A percentile compares a stretch with the other conserved stretches of the same genome.
These are phyloP conservation scores for Dermochelys coriacea DNA, from an alignment of 2,797 vertebrate species.

Conservation along the genomic window DNA sequence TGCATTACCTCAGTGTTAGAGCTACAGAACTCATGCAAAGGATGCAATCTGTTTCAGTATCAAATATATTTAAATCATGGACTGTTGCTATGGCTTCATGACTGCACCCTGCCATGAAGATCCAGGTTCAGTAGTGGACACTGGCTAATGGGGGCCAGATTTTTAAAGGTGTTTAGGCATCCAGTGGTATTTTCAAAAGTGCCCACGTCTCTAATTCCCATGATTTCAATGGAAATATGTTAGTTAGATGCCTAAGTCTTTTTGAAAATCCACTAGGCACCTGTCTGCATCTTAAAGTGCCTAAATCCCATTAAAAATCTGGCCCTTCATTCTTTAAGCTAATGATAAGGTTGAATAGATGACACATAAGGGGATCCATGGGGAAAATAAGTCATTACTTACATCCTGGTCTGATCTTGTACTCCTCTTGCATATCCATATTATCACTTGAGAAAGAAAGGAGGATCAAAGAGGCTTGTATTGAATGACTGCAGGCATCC, in stretches of 20 bases:
- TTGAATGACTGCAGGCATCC: constrained; percentile 27
- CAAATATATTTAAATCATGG: not conserved
- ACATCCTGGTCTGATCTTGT: constrained; percentile 42
- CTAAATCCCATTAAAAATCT: constrained; percentile 25
- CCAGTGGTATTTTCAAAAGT: not conserved
- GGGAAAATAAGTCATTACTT: constrained; percentile 65
- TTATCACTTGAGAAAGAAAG: not conserved
- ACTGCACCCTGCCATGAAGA: not conserved
- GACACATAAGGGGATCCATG: constrained; percentile 37
- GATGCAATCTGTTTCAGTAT: not conserved
- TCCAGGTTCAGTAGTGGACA: not conserved
- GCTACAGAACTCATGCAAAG: not conserved
- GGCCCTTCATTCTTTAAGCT: constrained; percentile 31
- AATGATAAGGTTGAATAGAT: constrained; percentile 37
- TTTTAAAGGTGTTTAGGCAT: not conserved
- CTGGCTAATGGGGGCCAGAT: not conserved
- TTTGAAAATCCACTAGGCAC: not conserved
- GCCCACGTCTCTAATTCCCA: not conserved
- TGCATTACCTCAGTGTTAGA: constrained; percentile 10
- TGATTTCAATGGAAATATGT: not conserved
- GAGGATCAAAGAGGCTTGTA: constrained; percentile 47
- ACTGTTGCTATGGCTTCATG: not conserved
- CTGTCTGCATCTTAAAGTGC: not conserved
- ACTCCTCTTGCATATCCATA: constrained; percentile 24
- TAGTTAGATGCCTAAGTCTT: not conserved